Base-by-base conservation (phyloP, 2,888 invertebrate species). In the Eupithecia tripunctaria region DNA sequence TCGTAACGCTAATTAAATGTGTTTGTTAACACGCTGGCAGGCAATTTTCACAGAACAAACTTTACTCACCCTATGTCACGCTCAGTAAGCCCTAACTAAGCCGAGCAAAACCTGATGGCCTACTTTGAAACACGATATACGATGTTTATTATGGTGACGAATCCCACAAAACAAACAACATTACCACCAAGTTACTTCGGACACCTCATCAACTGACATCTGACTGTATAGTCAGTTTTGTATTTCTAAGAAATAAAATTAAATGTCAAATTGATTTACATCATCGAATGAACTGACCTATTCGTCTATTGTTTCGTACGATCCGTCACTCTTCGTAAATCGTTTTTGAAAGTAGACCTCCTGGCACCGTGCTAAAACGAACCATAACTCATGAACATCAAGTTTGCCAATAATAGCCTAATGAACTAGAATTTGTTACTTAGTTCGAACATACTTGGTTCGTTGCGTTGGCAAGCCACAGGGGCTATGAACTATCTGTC, bases 401-500 rank as follows among this genome's bases (percentile, higher is more conserved):
- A 72, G 68, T 68, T 68, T 68, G 32, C n/a, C 32, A 6, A 6
- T 32, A 32, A 64, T 67, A 32, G 32, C 71, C 67, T 67, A 60
- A 14, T 38, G 25, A 68, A 68, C 68, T 72, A 43, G n/a, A 72
- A 68, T 60, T 72, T 65, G 68, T 66, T 69, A 68, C 67, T 43
- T 47, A 60, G 65, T 72, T 72, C 66, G 38, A 66, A 59, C 41
- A 66, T 63, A 63, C 62, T n/a, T 64, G 60, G 68, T 66, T 62
- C 21, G 38, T 41, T 68, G 43, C 65, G 41, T 56, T 69, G 59
- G 51, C 68, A 51, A 70, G 66, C 64, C 41, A 71, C 56, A 60
- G n/a, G 65, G 65, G 41, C 65, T 72, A 47, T 59, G 32, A 72
- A 65, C 68, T 43, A 32, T 72, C 60, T 51, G 25, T n/a, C 65